Base-by-base conservation (phyloP, 2,797 vertebrate species). In the Liasis olivaceus region DNA sequence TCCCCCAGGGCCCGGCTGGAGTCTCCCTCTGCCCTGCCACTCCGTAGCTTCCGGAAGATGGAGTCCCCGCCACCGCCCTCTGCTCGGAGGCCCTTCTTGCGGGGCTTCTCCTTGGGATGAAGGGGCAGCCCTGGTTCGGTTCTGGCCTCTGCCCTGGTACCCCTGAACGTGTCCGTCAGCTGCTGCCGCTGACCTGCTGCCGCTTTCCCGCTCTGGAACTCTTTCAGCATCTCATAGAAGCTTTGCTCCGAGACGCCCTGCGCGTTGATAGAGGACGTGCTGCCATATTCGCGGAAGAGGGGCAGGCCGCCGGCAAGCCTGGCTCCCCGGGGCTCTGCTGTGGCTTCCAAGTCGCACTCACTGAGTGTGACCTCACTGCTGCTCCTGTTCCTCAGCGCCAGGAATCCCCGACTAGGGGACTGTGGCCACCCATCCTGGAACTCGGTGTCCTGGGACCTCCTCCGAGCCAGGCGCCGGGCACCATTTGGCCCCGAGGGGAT, bases 221-320 rank as follows among this genome's bases (percentile, higher is more conserved):
- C 98, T 0, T 96, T 98, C 62, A 99, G 98, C 97, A 99, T 99
- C 88, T 99, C 98, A 0, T 98, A 98, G 95, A 99, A 99, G 94
- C 98, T 99, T 96, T 99, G 99, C 88, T 99, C 98, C 0, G 99
- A 97, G 93, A 99, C 96, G 0, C 98, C 98, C 95, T 99, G 98
- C n/a, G 98, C 98, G 0, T 99, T 98, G 0, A 99, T 99, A 96
- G 99, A 99, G 9, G 99, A 99, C 0, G 99, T 99, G 98, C 99
- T 99, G 87, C 99, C 99, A 0, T 99, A 99, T 91, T 99, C 99
- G 0, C 99, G 98, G 96, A 98, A 99, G 1, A 99, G 95, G 0
- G 97, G 98, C 91, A 98, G 93, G 0, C 97, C 97, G 0, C 95
- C 92, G 0, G 87, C 42, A n/a, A 95, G 92, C 11, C 95, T 96